Base-by-base conservation (phyloP, 2,888 invertebrate genomes). In the Pardosa pseudoannulata region DNA sequence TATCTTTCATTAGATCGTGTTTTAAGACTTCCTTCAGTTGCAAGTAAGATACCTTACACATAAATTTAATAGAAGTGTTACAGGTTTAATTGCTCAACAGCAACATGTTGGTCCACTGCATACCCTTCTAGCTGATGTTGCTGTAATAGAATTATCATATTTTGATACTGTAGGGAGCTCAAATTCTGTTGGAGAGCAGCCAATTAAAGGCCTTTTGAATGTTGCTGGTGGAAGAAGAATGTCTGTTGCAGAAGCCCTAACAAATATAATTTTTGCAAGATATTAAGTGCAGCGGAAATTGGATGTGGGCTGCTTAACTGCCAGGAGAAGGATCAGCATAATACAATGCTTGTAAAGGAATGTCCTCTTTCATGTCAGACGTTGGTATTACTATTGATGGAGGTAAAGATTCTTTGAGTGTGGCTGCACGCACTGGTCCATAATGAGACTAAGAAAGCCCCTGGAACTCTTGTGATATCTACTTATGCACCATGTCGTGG, bases 261-360 rank as follows among this genome's bases (percentile, higher is more conserved):
- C 96, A 70, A 99, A 99, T 92, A 93, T 99, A 89, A 97, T 96
- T 87, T 95, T 94, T 91, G 94, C 94, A 93, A 92, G 99, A 99
- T 92, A 95, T 99, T 0, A 99, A 99, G 92, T 98, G 98, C 91
- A 98, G 97, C 56, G 99, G 97, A n/a, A 99, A 99, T 92, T 99
- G 99, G 99, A 99, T 99, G 99, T 99, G 99, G 99, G 95, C 98
- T 0, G 99, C 98, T 13, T 99, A 99, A 92, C 93, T 97, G 23
- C 95, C 96, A 0, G 96, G 96, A 0, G 98, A 98, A 91, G 99
- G 98, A 0, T 96, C 96, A 0, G 94, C 95, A 23, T 93, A 99
- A 31, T 95, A 95, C 88, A 95, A 95, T 88, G 97, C 99, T 0
- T 98, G 98, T 90, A 92, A 93, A 50, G 96, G 97, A 19, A 96